phyloP scores from a whole-genome alignment of 2,888 invertebrate species.

The Sialis fuliginosa region DNA sequence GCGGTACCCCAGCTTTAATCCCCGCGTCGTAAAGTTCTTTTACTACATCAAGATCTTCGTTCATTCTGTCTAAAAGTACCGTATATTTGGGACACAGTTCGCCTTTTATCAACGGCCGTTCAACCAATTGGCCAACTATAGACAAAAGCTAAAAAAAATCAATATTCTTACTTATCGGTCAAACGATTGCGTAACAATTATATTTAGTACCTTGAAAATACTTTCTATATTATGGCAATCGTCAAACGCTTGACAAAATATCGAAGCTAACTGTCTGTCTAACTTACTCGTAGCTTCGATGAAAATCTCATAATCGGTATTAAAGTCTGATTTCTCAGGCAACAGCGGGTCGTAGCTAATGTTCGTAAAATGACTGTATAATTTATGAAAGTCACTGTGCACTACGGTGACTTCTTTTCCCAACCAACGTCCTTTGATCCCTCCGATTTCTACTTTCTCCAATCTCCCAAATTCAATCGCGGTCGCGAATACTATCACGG shows the following conservation, averaged over 20 bases:
- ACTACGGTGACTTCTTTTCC: not conserved
- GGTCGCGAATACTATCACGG: slow-evolving; percentile 53
- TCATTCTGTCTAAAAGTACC: slow-evolving; percentile 43
- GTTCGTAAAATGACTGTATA: slow-evolving; percentile 26
- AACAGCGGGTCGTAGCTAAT: slow-evolving; percentile 61
- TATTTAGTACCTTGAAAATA: slow-evolving; percentile 33
- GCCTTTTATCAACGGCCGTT: slow-evolving; percentile 52
- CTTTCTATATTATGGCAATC: slow-evolving; percentile 54
- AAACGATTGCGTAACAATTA: not conserved
- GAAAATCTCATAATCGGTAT: slow-evolving; percentile 44
- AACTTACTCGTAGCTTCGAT: slow-evolving; percentile 43
- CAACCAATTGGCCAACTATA: slow-evolving; percentile 54
- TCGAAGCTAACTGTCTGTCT: slow-evolving; percentile 60
- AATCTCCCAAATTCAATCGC: slow-evolving; percentile 69
- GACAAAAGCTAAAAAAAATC: slow-evolving; percentile 39
- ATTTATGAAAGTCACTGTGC: slow-evolving; percentile 13
- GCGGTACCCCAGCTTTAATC: slow-evolving; percentile 28
- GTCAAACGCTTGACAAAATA: slow-evolving; percentile 64
- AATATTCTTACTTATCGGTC: not conserved
- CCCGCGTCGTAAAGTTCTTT: slow-evolving; percentile 45
- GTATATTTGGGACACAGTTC: slow-evolving; percentile 53
- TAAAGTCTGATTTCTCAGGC: slow-evolving; percentile 47
- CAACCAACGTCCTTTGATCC: slow-evolving; percentile 19
- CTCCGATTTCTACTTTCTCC: slow-evolving; percentile 46
- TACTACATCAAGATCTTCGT: slow-evolving; percentile 42